phyloP scores from a whole-genome alignment of 1,140 invertebrate genomes.

The Lucilia sericata region DNA sequence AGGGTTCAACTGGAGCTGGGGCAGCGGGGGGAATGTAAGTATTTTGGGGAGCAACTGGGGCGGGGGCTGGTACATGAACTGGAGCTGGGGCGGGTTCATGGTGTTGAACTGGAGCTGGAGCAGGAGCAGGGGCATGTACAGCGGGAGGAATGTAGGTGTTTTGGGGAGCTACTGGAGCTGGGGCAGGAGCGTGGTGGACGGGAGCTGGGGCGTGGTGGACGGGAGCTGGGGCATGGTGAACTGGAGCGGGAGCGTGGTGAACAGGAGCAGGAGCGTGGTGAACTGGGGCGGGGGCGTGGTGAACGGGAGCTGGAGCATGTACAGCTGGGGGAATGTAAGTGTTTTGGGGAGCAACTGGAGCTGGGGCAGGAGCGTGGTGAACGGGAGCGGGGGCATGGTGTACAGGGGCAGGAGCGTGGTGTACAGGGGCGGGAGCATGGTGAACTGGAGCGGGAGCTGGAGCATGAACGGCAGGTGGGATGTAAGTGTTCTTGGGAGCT shows the following conservation, averaged over 20 bases:
- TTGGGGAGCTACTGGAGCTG: neutral
- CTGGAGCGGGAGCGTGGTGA: constrained; percentile 7
- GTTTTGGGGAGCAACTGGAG: neutral
- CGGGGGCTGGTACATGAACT: neutral
- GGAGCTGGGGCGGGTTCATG: neutral
- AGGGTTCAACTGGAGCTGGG: neutral
- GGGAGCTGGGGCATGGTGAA: neutral
- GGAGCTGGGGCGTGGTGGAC: neutral
- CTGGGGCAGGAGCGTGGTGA: neutral
- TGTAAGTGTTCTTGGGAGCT: constrained; percentile 27
- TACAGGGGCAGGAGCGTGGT: neutral
- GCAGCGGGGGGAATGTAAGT: constrained; percentile 31
- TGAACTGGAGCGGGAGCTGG: constrained; percentile 7
- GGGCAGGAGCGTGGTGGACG: neutral
- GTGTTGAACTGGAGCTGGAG: neutral
- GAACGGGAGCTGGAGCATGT: constrained; percentile 47
- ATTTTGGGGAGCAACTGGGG: neutral
- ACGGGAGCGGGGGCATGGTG: neutral
- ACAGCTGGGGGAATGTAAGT: constrained; percentile 35
- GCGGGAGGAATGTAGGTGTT: constrained; percentile 32
- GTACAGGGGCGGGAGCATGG: constrained; percentile 46
- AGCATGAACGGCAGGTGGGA: constrained; percentile 12
- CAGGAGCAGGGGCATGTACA: constrained; percentile 20
- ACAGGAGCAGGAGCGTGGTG: neutral
- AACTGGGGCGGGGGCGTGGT: constrained; percentile 43